Conservation (phyloP, 1,140 invertebrate species). For the Rhyacophila brunnea region DNA sequence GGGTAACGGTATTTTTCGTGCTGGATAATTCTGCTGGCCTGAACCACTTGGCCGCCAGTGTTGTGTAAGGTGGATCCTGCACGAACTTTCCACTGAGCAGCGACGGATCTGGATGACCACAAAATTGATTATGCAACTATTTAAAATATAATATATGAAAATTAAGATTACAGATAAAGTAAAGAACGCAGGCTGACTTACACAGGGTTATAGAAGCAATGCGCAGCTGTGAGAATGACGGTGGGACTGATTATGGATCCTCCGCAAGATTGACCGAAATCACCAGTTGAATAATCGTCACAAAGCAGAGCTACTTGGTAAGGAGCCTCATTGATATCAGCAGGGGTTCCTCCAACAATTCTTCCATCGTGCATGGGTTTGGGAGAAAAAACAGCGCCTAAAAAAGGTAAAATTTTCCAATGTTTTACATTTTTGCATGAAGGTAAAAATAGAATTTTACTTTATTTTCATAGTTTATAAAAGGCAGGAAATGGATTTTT, state of each 20-base stretch:
- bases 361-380: slow-evolving; percentile 39
- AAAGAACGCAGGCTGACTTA: too few species aligned
- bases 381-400: slow-evolving; percentile 19
- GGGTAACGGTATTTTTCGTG: slow-evolving; percentile 37
- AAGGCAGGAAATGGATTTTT: too few species aligned
- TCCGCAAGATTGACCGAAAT: slow-evolving; percentile 51
- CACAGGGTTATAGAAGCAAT: too few species aligned
- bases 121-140: too few species aligned
- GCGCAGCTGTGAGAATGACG: slow-evolving; percentile 58
- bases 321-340: slow-evolving; percentile 52
- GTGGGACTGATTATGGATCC: slow-evolving; percentile 52
- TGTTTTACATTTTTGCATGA: too few species aligned
- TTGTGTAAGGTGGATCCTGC: slow-evolving; percentile 24
- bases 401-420: too few species aligned
- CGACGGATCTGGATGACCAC: not conserved
- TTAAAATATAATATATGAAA: too few species aligned
- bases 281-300: not conserved
- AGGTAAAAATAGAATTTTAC: too few species aligned
- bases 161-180: too few species aligned
- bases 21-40: slow-evolving; percentile 36
- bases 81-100: slow-evolving; percentile 18
- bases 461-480: too few species aligned
- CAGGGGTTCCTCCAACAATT: slow-evolving; percentile 47
- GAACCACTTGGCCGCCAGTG: slow-evolving; percentile 17
- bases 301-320: slow-evolving; percentile 50